Conservation (phyloP, 2,888 invertebrate species). For the Chouioia cunea region DNA sequence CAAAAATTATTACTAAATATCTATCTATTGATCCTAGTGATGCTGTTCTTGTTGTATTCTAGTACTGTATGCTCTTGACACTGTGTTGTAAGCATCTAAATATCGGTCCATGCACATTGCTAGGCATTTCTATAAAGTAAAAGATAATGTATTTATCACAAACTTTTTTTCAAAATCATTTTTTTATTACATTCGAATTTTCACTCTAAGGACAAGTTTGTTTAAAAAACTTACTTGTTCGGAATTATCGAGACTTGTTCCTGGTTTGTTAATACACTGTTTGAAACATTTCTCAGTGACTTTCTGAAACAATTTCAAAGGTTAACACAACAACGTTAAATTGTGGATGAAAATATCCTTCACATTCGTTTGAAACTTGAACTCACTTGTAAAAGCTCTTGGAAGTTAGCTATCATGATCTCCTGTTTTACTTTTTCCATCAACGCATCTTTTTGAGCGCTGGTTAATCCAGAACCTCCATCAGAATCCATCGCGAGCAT, state of each 20-base stretch:
- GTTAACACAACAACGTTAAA: slow-evolving; percentile 14
- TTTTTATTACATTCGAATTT: background rate
- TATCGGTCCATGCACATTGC: slow-evolving; percentile 99
- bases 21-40: slow-evolving; percentile 70
- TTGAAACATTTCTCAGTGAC: slow-evolving; percentile 98
- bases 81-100: slow-evolving; percentile 96
- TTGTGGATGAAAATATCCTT: slow-evolving; percentile 1
- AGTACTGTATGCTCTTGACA: slow-evolving; percentile 88
- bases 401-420: slow-evolving; percentile 93
- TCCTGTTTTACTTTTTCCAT: slow-evolving; percentile 97
- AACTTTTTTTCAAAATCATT: slow-evolving; percentile 50
- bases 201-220: slow-evolving; percentile 41
- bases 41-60: slow-evolving; percentile 86
- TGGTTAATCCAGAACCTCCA: slow-evolving; percentile 68
- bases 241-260: slow-evolving; percentile 87
- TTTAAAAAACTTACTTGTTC: slow-evolving; percentile 76
- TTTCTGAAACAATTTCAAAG: slow-evolving; percentile 75
- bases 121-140: slow-evolving; percentile 85
- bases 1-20: slow-evolving; percentile 40
- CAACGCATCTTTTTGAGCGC: slow-evolving; percentile 84
- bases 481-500: background rate
- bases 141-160: no score
- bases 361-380: slow-evolving; percentile 36
- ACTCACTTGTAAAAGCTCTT: slow-evolving; percentile 75
- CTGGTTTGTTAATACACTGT: slow-evolving; percentile 93